Conservation (phyloP, 2,113 vertebrate genomes). For the Neodon shergylaensis region DNA sequence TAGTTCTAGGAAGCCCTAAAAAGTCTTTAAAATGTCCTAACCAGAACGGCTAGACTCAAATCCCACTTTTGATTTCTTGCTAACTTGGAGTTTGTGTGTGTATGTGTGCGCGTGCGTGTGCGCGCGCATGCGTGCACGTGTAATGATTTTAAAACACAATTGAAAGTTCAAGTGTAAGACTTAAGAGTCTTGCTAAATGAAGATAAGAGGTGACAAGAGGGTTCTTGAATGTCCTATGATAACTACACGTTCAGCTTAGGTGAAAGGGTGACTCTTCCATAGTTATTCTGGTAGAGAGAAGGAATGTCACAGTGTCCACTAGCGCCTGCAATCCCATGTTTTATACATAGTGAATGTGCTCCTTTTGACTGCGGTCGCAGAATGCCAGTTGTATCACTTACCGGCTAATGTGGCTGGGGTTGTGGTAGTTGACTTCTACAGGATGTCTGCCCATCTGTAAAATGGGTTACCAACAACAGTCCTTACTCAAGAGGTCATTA, state of each 20-base stretch:
- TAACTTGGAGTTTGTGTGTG: neutral
- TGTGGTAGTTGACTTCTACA: neutral
- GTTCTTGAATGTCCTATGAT: neutral
- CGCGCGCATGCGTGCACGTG: neutral
- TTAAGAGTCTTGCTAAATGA: constrained; percentile 44
- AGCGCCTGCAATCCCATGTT: neutral
- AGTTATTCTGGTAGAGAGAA: constrained; percentile 4
- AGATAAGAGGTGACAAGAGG: neutral
- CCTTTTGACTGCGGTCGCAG: neutral
- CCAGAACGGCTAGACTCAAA: constrained; percentile 51
- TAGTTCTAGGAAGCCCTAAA: constrained; percentile 41
- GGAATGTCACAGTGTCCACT: neutral
- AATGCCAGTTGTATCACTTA: neutral
- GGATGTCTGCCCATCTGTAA: neutral
- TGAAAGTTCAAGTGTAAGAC: neutral
- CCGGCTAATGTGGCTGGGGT: neutral
- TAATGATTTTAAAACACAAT: constrained; percentile 48
- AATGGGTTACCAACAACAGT: neutral
- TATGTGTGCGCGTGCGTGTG: neutral
- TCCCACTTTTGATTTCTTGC: constrained; percentile 60
- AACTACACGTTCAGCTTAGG: neutral
- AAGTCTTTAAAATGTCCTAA: neutral
- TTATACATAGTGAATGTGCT: neutral
- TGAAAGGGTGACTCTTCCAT: neutral
- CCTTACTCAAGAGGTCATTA: neutral